A percentile compares a stretch with the other conserved stretches of the same genome.
Conservation (phyloP, 2,888 invertebrate species). For the Idaea aversata region DNA sequence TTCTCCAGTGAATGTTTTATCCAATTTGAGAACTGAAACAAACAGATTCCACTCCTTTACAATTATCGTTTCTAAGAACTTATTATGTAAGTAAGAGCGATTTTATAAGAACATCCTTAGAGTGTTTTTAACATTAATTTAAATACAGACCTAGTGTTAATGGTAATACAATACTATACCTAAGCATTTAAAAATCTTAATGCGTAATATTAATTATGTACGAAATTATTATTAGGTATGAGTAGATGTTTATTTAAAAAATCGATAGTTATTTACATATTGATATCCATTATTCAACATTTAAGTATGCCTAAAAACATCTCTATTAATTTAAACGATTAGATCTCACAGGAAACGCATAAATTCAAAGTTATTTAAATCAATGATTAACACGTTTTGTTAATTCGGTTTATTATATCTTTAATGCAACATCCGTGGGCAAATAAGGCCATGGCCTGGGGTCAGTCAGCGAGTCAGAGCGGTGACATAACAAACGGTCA, state of each 20-base stretch:
- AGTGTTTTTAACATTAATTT: too few species aligned
- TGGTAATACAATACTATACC: too few species aligned
- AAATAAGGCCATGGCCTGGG: constrained; percentile 41
- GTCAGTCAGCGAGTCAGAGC: constrained; percentile 42
- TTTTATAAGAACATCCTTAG: too few species aligned
- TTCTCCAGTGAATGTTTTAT: too few species aligned
- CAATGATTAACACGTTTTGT: constrained; percentile 20
- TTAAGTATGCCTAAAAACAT: not conserved
- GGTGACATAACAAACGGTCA: constrained; percentile 21
- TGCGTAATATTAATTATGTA: too few species aligned
- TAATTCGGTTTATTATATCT: constrained; percentile 18
- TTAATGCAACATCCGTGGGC: constrained; percentile 31
- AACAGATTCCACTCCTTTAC: too few species aligned
- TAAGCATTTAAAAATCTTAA: too few species aligned
- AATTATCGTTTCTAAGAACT: too few species aligned
- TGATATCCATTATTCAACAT: not conserved
- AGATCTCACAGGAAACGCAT: constrained; percentile 15
- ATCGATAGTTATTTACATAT: not conserved
- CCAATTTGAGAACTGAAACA: too few species aligned
- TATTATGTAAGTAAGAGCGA: too few species aligned
- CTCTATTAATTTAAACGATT: not conserved
- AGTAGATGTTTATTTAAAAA: not conserved
- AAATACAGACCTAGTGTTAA: too few species aligned
- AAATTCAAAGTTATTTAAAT: constrained; percentile 16
- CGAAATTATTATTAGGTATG: not conserved